phyloP scores from a whole-genome alignment of 2,888 invertebrate genomes.

The Andrena praecox region DNA sequence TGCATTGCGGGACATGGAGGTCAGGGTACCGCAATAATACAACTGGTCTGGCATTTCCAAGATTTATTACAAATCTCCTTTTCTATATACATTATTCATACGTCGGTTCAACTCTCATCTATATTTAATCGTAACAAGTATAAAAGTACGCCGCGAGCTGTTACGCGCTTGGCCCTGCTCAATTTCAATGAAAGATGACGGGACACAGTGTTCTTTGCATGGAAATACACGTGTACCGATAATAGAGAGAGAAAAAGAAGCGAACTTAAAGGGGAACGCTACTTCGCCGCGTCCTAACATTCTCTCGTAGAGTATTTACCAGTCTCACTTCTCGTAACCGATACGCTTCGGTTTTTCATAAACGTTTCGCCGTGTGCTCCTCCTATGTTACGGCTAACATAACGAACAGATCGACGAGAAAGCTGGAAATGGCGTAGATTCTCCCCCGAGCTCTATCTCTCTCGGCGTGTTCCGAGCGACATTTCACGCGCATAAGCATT shows the following conservation, averaged over 20 bases:
- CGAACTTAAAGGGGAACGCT: constrained; percentile 10
- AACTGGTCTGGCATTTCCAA: constrained; percentile 39
- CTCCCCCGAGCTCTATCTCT: background rate
- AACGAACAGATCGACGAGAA: background rate
- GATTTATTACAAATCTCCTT: constrained; percentile 70
- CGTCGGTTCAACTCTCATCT: constrained; percentile 45
- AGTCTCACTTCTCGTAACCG: constrained; percentile 21
- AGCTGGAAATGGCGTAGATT: background rate
- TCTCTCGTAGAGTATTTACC: constrained; percentile 28
- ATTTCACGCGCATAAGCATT: background rate
- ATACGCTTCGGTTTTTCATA: constrained; percentile 24
- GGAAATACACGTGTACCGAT: constrained; percentile 5
- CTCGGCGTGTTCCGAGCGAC: background rate
- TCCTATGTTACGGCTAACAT: background rate
- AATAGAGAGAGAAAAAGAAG: background rate
- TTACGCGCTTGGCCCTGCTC: constrained; percentile 34
- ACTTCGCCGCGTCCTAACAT: constrained; percentile 24
- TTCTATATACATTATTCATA: constrained; percentile 67
- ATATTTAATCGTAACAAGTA: constrained; percentile 63
- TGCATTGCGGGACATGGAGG: background rate
- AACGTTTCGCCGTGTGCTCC: background rate
- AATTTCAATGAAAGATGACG: constrained; percentile 26
- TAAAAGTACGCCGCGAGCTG: constrained; percentile 61
- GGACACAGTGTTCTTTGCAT: background rate
- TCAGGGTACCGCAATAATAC: constrained; percentile 34